Base-by-base conservation (phyloP, 2,797 vertebrate genomes). In the Galaxias olidus region DNA sequence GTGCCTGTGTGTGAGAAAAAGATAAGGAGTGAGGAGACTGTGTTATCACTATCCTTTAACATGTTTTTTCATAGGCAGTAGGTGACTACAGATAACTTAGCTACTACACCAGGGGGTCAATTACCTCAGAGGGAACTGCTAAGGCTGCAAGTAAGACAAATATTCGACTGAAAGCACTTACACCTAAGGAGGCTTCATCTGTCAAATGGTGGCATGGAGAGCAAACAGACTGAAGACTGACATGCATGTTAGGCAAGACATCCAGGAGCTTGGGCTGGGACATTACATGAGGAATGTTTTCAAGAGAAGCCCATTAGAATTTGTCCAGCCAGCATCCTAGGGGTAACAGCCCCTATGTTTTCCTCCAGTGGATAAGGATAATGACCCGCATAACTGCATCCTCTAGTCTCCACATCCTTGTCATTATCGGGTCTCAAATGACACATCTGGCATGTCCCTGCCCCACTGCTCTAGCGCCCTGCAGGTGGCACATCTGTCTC, bases 371-470 rank as follows among this genome's bases (percentile, higher is more conserved):
- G 58, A 19, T 7, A 50, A 30, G 65, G 59, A 72, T 77, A 69
- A 75, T 65, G 53, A 66, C 79, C 78, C 72, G 46, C 55, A 77
- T 73, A 59, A 52, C 7, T 55, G 44, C 46, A 47, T 57, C 67
- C 54, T 59, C 20, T 45, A 30, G 46, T 58, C 13, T 43, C 47
- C 56, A 43, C 50, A 13, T 52, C 61, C 56, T 59, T 71, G 65
- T 79, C 58, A 73, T 75, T 78, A 74, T 10, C 42, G 51, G 42
- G 50, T 71, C 65, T 80, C 48, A 66, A 64, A 76, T 71, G 65
- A 73, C 71, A 76, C 56, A 50, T 51, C 61, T 56, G 14, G 45
- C 7, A n/a, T 51, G 51, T 48, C 15, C 51, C 19, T 17, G 17
- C 51, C 60, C 68, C 40, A 13, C n/a, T 45, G 30, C 62, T 41